Evolutionary conservation across 2,888 invertebrate species (phyloP), one percentile per base, ranked within the genome.

Genomic region (Epistrophella euchroma): DNA sequence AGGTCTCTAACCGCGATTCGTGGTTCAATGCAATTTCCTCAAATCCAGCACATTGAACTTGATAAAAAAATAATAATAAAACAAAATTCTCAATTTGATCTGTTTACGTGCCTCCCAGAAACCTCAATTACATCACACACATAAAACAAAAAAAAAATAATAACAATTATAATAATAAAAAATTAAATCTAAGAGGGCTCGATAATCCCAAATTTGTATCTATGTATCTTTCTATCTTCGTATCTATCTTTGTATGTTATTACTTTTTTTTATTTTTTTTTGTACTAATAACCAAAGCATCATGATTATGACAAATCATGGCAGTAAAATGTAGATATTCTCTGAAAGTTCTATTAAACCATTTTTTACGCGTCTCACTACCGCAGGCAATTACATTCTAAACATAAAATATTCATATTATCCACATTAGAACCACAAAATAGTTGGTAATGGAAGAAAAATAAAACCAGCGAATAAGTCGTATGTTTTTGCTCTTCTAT

Each of bases 71-170:
- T 19, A 56, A n/a, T 13, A 7, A n/a, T 40, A 28, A 35, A 7
- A 28, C 43, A 19, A 15, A 37, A 19, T 62, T 40, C 7, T 40
- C 4, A 62, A 62, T 43, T 43, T 62, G 37, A 37, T 60, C 43
- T 62, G 40, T 62, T 40, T 43, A 62, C 60, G 60, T 43, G 28
- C 62, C 15, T 37, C 40, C 77, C 64, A 73, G 77, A 77, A 81
- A 77, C 81, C 77, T 28, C 62, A 81, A 81, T 85, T 77, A 76
- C 84, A 84, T 79, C 75, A 84, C 73, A 35, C 32, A 58, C 15
- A 45, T 4, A 35, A 32, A 37, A n/a, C 37, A 28, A 17, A 15
- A 43, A 10, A 9, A 32, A 50, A 32, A 17, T n/a, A 28, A 55
- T n/a, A 17, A 40, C 13, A 50, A 50, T 47, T 25, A 52, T 52